These are phyloP conservation scores for Dipus sagitta DNA, from an alignment of 2,797 vertebrate species.

Conservation along the genomic window DNA sequence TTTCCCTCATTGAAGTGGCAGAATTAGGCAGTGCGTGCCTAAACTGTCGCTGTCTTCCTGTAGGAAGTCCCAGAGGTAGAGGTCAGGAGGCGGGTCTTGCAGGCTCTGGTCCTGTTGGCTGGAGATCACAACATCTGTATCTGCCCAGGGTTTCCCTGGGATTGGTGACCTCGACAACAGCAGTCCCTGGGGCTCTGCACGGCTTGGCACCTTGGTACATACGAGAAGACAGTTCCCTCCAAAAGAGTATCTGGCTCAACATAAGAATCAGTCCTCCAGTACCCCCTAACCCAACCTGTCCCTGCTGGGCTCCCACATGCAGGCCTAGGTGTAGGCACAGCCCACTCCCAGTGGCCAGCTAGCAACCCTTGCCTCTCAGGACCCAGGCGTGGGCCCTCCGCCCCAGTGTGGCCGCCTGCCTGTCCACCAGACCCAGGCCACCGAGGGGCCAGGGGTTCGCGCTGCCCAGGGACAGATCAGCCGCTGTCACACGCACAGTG, in stretches of 20 bases:
- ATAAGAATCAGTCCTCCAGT: neutral
- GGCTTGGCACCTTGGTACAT: neutral
- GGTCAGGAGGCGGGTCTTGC: neutral
- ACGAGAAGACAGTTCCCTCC: slow-evolving; percentile 60
- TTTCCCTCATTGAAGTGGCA: neutral
- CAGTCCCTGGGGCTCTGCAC: neutral
- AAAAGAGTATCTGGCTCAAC: neutral
- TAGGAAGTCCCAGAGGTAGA: neutral
- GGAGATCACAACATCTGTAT: neutral
- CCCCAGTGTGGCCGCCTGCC: neutral
- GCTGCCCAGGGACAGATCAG: slow-evolving; percentile 92
- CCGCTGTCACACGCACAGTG: slow-evolving; percentile 99
- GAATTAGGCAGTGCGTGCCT: neutral
- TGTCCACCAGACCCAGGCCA: slow-evolving; percentile 23
- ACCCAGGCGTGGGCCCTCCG: neutral
- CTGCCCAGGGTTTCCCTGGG: slow-evolving; percentile 7
- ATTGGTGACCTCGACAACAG: neutral
- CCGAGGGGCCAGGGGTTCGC: slow-evolving; percentile 55
- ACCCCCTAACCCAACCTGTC: neutral
- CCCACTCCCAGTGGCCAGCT: neutral
- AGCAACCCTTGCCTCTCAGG: neutral
- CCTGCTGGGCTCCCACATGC: neutral
- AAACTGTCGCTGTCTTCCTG: neutral
- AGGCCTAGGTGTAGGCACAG: neutral
- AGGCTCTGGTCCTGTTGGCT: neutral